Percentiles rank a stretch among this genome's conserved stretches.
Evolutionary conservation across 2,797 vertebrate species (phyloP).

Genomic region (Clarias fuscus): DNA sequence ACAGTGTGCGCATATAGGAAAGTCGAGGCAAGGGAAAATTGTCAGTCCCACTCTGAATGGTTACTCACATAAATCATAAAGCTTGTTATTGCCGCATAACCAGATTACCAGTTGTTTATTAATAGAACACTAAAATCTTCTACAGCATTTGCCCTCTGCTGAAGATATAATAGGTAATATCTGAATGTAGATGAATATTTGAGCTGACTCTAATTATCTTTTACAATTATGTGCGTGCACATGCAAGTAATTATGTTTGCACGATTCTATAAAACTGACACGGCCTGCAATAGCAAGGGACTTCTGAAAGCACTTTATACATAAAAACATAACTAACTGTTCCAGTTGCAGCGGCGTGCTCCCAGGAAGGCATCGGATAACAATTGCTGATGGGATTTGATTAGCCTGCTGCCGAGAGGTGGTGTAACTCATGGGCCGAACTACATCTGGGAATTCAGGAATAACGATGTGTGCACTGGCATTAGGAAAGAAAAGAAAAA

Average conservation of each 20-base stretch:
- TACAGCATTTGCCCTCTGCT: neutral
- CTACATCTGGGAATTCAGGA: slow-evolving; percentile 34
- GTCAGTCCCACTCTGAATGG: neutral
- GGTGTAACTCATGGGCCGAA: slow-evolving; percentile 15
- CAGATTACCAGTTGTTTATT: slow-evolving; percentile 20
- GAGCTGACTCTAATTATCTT: slow-evolving; percentile 13
- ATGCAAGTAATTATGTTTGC: slow-evolving; percentile 9
- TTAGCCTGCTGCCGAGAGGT: slow-evolving; percentile 38
- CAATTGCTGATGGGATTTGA: slow-evolving; percentile 43
- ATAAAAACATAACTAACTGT: slow-evolving; percentile 36
- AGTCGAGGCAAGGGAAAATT: neutral
- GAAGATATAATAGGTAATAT: slow-evolving; percentile 12
- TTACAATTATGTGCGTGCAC: neutral
- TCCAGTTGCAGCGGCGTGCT: slow-evolving; percentile 22
- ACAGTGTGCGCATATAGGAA: neutral
- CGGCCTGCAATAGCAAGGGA: slow-evolving; percentile 20
- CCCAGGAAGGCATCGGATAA: slow-evolving; percentile 31
- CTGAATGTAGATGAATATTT: neutral
- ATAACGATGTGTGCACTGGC: neutral
- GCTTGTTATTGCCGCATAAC: slow-evolving; percentile 1
- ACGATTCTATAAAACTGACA: slow-evolving; percentile 17
- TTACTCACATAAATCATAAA: slow-evolving; percentile 17
- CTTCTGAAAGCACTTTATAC: slow-evolving; percentile 34
- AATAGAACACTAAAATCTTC: slow-evolving; percentile 16
- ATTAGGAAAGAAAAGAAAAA: slow-evolving; percentile 6